These are phyloP conservation scores for Abscondita cerata DNA, from an alignment of 2,888 invertebrate species.

Conservation along the genomic window DNA sequence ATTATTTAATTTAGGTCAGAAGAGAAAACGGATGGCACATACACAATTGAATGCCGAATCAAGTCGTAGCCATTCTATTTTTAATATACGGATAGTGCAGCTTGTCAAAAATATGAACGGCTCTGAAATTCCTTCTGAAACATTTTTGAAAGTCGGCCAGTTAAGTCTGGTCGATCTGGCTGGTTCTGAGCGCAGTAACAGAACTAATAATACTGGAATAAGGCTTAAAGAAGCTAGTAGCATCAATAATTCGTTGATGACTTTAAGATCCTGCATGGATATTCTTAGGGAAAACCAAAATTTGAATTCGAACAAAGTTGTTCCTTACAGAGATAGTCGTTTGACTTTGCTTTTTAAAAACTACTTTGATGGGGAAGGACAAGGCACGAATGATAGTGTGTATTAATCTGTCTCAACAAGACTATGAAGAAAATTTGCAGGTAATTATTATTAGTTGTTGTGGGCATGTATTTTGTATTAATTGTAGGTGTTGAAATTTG, in stretches of 20 bases:
- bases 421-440: slow-evolving; percentile 91
- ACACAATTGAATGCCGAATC: slow-evolving; percentile 94
- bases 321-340: slow-evolving; percentile 94
- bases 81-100: slow-evolving; percentile 91
- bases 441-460: slow-evolving; percentile 9
- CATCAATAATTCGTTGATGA: slow-evolving; percentile 97
- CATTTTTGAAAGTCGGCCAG: slow-evolving; percentile 83
- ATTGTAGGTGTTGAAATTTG: slow-evolving; percentile 85
- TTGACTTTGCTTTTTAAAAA: slow-evolving; percentile 96
- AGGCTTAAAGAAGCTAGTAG: slow-evolving; percentile 68
- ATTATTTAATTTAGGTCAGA: slow-evolving; percentile 85
- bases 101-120: slow-evolving; percentile 37
- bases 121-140: slow-evolving; percentile 73
- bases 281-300: slow-evolving; percentile 88
- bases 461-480: too few species aligned
- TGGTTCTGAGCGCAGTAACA: slow-evolving; percentile 91
- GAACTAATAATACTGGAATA: slow-evolving; percentile 88
- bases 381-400: slow-evolving; percentile 96
- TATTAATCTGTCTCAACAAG: slow-evolving; percentile 89
- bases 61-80: slow-evolving; percentile 95
- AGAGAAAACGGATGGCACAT: slow-evolving; percentile 89
- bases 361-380: slow-evolving; percentile 97
- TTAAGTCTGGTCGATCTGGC: slow-evolving; percentile 96
- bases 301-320: slow-evolving; percentile 74
- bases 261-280: slow-evolving; percentile 89